Evolutionary conservation across 2,797 vertebrate genomes (phyloP), one percentile per base, ranked within the genome.

Genomic region (Muraenolepis orangiensis): DNA sequence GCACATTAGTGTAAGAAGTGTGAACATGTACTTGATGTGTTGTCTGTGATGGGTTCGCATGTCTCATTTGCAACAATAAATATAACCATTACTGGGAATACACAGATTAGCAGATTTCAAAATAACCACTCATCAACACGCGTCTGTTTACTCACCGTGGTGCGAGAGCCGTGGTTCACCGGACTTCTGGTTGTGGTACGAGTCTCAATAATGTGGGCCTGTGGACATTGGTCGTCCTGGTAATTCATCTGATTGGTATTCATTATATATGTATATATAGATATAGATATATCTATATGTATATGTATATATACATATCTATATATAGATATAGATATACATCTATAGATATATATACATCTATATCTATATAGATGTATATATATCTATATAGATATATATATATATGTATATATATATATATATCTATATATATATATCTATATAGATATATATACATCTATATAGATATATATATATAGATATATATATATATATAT

Each of bases 1-100:
- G 92, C 91, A 92, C 91, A 89, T 90, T 91, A 87, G 91, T 87
- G 88, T 93, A 91, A 90, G 92, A 87, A 74, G 90, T 64, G 90
- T 14, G 68, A 66, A 70, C 66, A 74, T 7, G 75, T 66, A 77
- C 74, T 64, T 79, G 30, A 69, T 74, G 71, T 71, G 69, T 40
- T 73, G 66, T 76, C 77, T 80, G 66, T 73, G 26, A 66, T 31
- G 31, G 51, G 32, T 74, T 23, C 46, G 68, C 69, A 23, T 40
- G 34, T 78, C 34, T 76, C 69, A 76, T 51, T 67, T 66, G 46
- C 38, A 26, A 71, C 13, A 67, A 30, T 14, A 67, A 16, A 67
- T 67, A 31, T 30, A 18, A 31, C 66, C 16, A 29, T 67, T 18
- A 30, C 66, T 31, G 13, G 13, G 29, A 67, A 31, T 11, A 31